phyloP scores from a whole-genome alignment of 2,888 invertebrate species.

The Poecilus cupreus region DNA sequence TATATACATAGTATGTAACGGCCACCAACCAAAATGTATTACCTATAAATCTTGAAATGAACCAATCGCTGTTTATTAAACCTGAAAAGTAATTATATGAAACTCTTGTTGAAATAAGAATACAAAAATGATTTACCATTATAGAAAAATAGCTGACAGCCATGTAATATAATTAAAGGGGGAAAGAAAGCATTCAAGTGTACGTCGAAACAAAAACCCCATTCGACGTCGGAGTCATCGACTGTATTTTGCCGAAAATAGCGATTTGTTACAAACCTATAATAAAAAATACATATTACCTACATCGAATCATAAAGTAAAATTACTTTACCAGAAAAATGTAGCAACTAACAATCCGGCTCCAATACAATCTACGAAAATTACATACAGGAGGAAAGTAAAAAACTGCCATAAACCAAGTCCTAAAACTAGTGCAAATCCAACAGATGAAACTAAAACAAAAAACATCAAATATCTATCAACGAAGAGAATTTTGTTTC shows the following conservation, averaged over 20 bases:
- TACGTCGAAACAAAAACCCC: conserved; percentile 99
- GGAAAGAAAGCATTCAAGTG: conserved; percentile 99
- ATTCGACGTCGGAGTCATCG: conserved; percentile 90
- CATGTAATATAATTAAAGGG: conserved; percentile 94
- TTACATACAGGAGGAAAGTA: conserved; percentile 91
- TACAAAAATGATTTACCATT: conserved; percentile 77
- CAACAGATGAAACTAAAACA: conserved; percentile 89
- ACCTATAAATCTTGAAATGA: conserved; percentile 88
- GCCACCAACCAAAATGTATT: conserved; percentile 96
- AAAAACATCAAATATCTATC: conserved; percentile 57
- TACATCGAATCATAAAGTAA: conserved; percentile 69
- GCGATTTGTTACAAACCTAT: conserved; percentile 88
- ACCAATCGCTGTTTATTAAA: conserved; percentile 84
- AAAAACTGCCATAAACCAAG: conserved; percentile 82
- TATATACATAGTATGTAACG: conserved; percentile 94
- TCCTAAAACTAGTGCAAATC: conserved; percentile 87
- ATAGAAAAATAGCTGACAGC: conserved; percentile 92
- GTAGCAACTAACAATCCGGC: conserved; percentile 91
- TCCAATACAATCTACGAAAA: conserved; percentile 95
- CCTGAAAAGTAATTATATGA: conserved; percentile 73
- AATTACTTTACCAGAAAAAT: conserved; percentile 83
- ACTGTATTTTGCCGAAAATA: conserved; percentile 81
- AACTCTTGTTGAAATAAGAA: conserved; percentile 56
- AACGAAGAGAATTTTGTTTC: conserved; percentile 66
- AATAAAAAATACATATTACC: conserved; percentile 59